Base-by-base conservation (phyloP, 2,113 vertebrate genomes). In the Callionymus lyra region DNA sequence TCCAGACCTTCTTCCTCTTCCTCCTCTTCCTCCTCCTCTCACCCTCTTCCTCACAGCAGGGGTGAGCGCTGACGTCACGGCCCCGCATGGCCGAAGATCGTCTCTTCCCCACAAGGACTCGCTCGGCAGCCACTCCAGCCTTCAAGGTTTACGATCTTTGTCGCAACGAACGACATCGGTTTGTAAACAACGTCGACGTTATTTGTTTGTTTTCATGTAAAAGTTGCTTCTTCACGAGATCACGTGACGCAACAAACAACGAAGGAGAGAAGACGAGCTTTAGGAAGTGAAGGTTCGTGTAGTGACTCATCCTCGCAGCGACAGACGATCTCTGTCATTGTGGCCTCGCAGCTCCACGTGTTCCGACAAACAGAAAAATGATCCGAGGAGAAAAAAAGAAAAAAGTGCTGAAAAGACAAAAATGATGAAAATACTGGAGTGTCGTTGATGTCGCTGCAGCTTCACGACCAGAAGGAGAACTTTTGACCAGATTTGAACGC, bases 301-400 rank as follows among this genome's bases (percentile, higher is more conserved):
- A 31, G 14, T 37, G 47, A 38, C 2, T 19, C 53, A n/a, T 62
- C 53, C 2, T 45, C 10, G 0, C 1, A 2, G 0, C 2, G 0
- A 37, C 21, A 38, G 6, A 53, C 21, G 43, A 62, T 69, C 70
- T 74, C 39, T 41, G 43, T 16, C 62, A 58, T 74, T 72, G 73
- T 76, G 51, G 57, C 55, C 50, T 51, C 55, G 51, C 44, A 52
- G 44, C 63, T 85, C 78, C 84, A 85, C 84, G 84, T 84, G 84
- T 69, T 84, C 59, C 48, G 31, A 54, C 71, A 71, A 67, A 79
- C 68, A 79, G 51, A 67, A 69, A 76, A 69, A 70, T 12, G 47
- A 61, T 50, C 38, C 49, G 34, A 39, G 12, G 47, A 8, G 8
- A 1, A 9, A 50, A 62, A 72, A 45, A 48, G 10, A 27, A 1